Conservation (phyloP, 2,888 invertebrate species). For the Ectemnius cavifrons region DNA sequence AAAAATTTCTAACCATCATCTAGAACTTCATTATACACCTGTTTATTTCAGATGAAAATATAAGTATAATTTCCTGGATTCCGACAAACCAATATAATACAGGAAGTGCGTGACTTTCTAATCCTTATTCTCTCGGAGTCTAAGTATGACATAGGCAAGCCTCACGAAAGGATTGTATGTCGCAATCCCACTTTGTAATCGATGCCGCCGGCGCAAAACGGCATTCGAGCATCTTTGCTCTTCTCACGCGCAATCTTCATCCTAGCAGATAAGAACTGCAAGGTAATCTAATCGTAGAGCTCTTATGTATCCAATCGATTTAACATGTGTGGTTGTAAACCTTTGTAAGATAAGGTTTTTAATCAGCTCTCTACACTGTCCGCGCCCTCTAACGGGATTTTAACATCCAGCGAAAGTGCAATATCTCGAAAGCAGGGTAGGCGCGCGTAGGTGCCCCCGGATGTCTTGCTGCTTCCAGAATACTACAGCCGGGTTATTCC, state of each 20-base stretch:
- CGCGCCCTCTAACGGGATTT: conserved; percentile 3
- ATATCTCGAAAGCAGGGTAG: not conserved
- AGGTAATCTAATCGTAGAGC: conserved; percentile 49
- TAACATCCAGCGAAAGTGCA: conserved; percentile 20
- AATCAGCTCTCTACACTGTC: conserved; percentile 1
- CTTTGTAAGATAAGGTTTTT: conserved; percentile 17
- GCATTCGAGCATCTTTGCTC: conserved; percentile 1
- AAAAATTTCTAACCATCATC: no score
- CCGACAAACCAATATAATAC: no score
- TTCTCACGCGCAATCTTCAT: conserved; percentile 15
- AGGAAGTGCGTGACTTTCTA: no score
- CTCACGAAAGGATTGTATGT: no score
- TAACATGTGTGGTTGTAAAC: conserved; percentile 8
- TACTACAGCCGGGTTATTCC: conserved; percentile 2
- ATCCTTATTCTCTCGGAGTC: no score
- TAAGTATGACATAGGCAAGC: no score
- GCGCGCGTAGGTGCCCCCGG: not conserved
- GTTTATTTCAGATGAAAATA: no score
- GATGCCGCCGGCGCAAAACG: no score
- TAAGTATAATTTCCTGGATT: no score
- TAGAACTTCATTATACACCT: no score
- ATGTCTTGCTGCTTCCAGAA: not conserved
- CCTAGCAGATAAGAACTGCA: conserved; percentile 44
- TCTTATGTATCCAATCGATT: conserved; percentile 10
- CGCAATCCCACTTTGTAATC: no score